Conservation (phyloP, 1,140 invertebrate genomes). For the Gonatopus flavifemur region DNA sequence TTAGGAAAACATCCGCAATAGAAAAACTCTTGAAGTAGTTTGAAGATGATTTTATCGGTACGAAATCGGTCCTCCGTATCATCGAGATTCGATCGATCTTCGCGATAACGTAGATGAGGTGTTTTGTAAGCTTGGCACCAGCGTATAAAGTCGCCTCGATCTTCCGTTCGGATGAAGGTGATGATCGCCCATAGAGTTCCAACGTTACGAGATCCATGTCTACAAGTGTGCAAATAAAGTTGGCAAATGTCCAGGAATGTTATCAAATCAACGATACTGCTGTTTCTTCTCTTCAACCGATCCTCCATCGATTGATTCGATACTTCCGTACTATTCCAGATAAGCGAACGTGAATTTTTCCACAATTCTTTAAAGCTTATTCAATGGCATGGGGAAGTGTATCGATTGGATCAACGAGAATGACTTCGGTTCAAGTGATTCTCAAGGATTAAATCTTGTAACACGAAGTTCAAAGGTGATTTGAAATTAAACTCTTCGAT, state of each 20-base stretch:
- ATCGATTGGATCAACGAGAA: no score
- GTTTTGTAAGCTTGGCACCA: conserved; percentile 45
- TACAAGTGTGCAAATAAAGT: conserved; percentile 40
- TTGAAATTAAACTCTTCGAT: no score
- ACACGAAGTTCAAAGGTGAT: no score
- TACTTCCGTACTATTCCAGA: no score
- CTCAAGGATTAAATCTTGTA: no score
- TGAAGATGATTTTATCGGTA: conserved; percentile 37
- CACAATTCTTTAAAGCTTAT: no score
- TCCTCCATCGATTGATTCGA: neutral
- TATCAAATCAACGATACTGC: conserved; percentile 43
- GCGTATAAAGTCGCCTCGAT: conserved; percentile 36
- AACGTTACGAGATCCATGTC: conserved; percentile 31
- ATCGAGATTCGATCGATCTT: conserved; percentile 7
- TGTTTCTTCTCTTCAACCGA: conserved; percentile 33
- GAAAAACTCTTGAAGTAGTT: conserved; percentile 38
- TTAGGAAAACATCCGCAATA: conserved; percentile 45
- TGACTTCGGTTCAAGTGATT: no score
- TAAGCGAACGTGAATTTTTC: no score
- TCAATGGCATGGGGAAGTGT: no score
- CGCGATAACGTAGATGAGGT: conserved; percentile 34
- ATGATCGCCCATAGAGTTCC: conserved; percentile 51
- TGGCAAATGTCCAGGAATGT: conserved; percentile 49
- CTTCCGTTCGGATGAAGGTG: conserved; percentile 49
- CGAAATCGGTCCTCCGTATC: conserved; percentile 7